Percentiles rank a stretch among this genome's conserved stretches.
Conservation (phyloP, 2,888 invertebrate species). For the Nasonia oneida region DNA sequence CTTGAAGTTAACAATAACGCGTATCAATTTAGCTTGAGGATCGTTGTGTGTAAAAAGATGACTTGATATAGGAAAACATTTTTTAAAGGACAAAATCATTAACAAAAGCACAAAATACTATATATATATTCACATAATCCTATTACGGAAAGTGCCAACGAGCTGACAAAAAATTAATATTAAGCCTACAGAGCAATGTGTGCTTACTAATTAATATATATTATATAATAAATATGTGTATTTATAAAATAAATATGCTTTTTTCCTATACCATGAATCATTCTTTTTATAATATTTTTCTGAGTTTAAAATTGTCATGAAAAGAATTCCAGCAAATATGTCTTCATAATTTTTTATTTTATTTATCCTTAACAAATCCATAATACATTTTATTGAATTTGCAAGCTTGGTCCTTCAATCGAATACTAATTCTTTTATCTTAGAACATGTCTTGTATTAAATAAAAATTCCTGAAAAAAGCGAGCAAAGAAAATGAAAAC, state of each 20-base stretch:
- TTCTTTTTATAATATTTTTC: not conserved
- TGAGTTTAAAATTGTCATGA: not conserved
- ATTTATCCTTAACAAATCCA: not conserved
- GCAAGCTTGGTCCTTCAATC: conserved; percentile 19
- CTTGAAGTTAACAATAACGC: conserved; percentile 50
- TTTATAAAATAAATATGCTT: conserved; percentile 52
- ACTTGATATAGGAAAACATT: conserved; percentile 42
- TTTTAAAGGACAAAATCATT: conserved; percentile 46
- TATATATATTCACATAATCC: conserved; percentile 56
- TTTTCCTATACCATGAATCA: not conserved
- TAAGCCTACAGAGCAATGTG: conserved; percentile 62
- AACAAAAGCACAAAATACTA: conserved; percentile 57
- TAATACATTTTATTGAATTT: conserved; percentile 32
- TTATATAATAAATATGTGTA: conserved; percentile 59
- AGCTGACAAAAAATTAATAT: conserved; percentile 60
- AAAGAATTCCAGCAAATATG: not conserved
- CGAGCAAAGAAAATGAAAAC: conserved; percentile 30
- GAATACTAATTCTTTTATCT: not conserved
- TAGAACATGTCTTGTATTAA: not conserved
- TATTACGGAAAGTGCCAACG: conserved; percentile 63
- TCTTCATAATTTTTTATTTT: not conserved
- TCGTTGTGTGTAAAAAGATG: conserved; percentile 42
- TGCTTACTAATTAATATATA: conserved; percentile 64
- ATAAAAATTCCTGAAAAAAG: conserved; percentile 6
- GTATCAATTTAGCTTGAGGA: conserved; percentile 54